Base-by-base conservation (phyloP, 1,140 invertebrate genomes). In the Aphaenogaster rudis region DNA sequence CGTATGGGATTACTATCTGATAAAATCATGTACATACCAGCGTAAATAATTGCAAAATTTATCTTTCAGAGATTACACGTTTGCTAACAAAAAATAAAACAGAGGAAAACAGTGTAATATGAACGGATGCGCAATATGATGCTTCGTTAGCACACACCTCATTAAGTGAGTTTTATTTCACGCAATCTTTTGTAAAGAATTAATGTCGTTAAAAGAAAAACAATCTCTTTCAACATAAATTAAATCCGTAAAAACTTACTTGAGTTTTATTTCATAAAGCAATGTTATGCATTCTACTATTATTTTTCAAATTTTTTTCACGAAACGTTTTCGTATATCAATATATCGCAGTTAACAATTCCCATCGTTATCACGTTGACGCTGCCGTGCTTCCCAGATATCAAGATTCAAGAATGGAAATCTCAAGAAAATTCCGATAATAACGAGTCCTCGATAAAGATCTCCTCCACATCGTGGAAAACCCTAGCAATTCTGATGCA, bases 1-100 rank as follows among this genome's bases (percentile, higher is more conserved):
- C 50, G 42, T 28, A 71, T 39, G 61, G 61, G n/a, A 80, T 80
- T 69, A 80, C 48, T 45, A 17, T 69, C 42, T 48, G 61, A 67
- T 54, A 45, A 39, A 69, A 69, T 81, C 50, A 42, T 69, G 48
- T 69, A 45, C 4, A 3, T 67, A 15, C 15, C 15, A 3, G 42
- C 33, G 48, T 45, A 71, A 71, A 69, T 57, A 69, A 54, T 57
- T 17, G 21, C 28, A 6, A 21, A 28, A 54, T 42, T 80, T 54
- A n/a, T 7, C 45, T 42, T 17, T 67, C 17, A 28, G 21, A 61
- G 21, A 61, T 42, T 57, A 15, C 11, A 8, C 15, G 1, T n/a
- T 28, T 36, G 15, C 3, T 48, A 50, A 21, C 3, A n/a, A 50
- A 61, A 48, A 13, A n/a, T 11, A 66, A 79, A 66, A 15, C 3